Conservation (phyloP, 2,113 vertebrate genomes). For the Protomyctophum bolini region DNA sequence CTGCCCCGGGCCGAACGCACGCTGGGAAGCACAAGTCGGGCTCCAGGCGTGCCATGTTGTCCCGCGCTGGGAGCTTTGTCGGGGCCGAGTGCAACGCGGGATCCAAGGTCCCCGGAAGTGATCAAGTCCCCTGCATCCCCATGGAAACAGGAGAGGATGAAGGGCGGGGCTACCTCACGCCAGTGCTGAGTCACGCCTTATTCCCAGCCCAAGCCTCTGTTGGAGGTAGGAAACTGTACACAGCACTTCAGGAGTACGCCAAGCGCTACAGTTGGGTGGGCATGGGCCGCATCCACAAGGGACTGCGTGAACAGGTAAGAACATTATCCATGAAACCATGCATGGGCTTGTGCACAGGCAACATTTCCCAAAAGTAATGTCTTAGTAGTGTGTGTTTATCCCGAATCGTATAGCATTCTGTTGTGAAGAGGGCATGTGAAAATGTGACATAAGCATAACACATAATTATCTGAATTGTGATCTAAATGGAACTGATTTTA, state of each 20-base stretch:
- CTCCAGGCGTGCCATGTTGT: constrained; percentile 63
- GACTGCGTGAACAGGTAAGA: constrained; percentile 78
- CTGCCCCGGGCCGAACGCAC: constrained; percentile 59
- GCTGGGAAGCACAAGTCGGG: constrained; percentile 67
- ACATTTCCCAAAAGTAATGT: no score
- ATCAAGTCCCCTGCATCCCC: constrained; percentile 67
- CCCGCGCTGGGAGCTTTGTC: constrained; percentile 61
- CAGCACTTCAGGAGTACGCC: constrained; percentile 85
- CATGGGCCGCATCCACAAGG: constrained; percentile 87
- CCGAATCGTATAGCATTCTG: no score
- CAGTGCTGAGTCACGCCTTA: constrained; percentile 76
- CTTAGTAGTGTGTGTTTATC: no score
- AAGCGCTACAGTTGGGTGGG: constrained; percentile 90
- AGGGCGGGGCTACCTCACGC: constrained; percentile 69
- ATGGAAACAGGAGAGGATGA: constrained; percentile 75
- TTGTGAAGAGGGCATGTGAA: no score
- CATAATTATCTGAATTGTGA: no score
- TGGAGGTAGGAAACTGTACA: constrained; percentile 82
- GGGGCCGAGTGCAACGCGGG: constrained; percentile 61
- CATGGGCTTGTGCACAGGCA: background rate
- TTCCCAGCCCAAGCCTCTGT: constrained; percentile 76
- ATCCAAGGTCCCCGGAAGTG: constrained; percentile 59
- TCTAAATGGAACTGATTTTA: no score
- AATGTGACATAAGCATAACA: no score
- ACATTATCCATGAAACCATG: background rate